Evolutionary conservation across 2,888 invertebrate genomes (phyloP).

Genomic region (Drosophila recens): DNA sequence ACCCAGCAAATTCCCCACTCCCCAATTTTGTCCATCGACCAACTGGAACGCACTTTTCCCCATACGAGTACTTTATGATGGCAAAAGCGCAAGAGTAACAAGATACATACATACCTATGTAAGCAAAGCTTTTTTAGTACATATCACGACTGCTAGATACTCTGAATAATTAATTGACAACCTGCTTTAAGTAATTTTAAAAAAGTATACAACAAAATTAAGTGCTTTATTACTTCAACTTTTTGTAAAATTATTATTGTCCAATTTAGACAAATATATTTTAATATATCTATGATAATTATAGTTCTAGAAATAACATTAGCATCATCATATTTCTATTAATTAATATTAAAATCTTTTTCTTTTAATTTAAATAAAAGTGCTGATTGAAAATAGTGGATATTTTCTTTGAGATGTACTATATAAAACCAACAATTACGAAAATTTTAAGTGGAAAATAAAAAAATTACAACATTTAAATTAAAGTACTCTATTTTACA

Average conservation of each 20-base stretch:
- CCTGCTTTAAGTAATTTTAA: neutral
- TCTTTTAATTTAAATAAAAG: neutral
- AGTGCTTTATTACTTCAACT: too few species aligned
- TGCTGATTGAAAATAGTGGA: neutral
- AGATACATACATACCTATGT: conserved; percentile 14
- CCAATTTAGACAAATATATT: too few species aligned
- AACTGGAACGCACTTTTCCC: conserved; percentile 37
- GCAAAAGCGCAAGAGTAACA: conserved; percentile 21
- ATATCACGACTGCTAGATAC: neutral
- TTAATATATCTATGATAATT: too few species aligned
- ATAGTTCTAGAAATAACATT: too few species aligned
- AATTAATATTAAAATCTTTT: too few species aligned
- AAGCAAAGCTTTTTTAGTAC: neutral
- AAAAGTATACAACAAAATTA: neutral
- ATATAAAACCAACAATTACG: neutral
- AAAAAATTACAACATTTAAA: neutral
- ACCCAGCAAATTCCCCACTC: conserved; percentile 1
- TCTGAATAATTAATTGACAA: neutral
- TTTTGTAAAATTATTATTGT: too few species aligned
- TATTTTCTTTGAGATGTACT: neutral
- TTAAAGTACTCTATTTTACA: neutral
- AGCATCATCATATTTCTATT: too few species aligned
- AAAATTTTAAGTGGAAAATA: neutral
- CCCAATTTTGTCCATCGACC: neutral
- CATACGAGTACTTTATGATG: conserved; percentile 2